phyloP scores from a whole-genome alignment of 2,113 vertebrate species.

The Muntiacus reevesi region DNA sequence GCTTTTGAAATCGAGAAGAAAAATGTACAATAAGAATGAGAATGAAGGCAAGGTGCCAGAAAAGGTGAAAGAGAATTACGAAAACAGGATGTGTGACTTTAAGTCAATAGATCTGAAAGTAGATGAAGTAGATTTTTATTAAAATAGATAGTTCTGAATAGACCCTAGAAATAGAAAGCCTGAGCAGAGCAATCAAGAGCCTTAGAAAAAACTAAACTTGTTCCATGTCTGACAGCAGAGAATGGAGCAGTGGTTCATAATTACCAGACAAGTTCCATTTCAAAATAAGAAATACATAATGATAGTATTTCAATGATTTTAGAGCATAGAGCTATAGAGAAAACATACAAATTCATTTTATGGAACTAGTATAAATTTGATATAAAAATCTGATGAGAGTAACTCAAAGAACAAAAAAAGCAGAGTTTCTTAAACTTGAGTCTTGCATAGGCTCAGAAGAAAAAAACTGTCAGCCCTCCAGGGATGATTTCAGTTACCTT shows the following conservation, averaged over 20 bases:
- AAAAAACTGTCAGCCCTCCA: background rate
- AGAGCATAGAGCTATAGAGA: background rate
- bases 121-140: background rate
- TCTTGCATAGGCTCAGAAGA: background rate
- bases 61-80: background rate
- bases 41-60: background rate
- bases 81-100: background rate
- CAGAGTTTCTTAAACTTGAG: background rate
- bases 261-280: background rate
- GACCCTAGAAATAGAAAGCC: background rate
- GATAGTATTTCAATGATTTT: background rate
- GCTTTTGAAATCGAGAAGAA: background rate
- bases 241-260: background rate
- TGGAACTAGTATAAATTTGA: background rate
- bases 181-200: background rate
- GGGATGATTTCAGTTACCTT: background rate
- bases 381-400: background rate
- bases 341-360: background rate
- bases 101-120: background rate
- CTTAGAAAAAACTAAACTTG: background rate
- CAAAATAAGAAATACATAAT: background rate
- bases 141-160: background rate
- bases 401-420: background rate
- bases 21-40: background rate
- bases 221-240: background rate